phyloP scores from a whole-genome alignment of 2,888 invertebrate species.

The Nowickia ferox region DNA sequence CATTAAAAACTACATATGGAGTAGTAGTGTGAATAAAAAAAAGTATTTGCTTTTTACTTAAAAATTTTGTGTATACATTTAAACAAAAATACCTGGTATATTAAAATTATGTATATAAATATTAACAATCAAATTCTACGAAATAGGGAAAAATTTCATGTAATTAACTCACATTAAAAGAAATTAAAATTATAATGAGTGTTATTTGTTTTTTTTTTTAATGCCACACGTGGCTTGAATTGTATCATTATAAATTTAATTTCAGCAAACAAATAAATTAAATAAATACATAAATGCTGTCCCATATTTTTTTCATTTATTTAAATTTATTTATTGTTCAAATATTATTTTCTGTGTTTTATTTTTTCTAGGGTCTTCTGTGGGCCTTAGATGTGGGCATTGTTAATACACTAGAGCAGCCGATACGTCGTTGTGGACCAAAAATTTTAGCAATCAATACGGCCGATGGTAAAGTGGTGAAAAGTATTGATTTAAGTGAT shows the following conservation, averaged over 20 bases:
- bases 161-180: background rate
- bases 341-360: constrained; percentile 9
- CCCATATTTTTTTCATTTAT: background rate
- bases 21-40: no score
- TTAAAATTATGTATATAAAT: no score
- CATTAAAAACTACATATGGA: no score
- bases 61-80: no score
- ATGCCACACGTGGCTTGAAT: background rate
- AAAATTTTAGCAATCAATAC: constrained; percentile 86
- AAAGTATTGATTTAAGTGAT: constrained; percentile 85
- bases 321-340: background rate
- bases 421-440: constrained; percentile 85
- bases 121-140: no score
- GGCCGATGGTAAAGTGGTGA: constrained; percentile 85
- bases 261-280: constrained; percentile 17
- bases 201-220: background rate
- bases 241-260: background rate
- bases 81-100: no score
- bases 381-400: constrained; percentile 87
- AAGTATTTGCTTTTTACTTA: no score
- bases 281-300: background rate
- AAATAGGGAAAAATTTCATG: no score
- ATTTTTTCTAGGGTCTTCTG: constrained; percentile 83
- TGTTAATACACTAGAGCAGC: constrained; percentile 85
- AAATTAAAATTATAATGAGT: background rate